Percentiles rank a stretch among this genome's conserved stretches.
phyloP scores from a whole-genome alignment of 2,888 invertebrate genomes.

The Caenorhabditis japonica region DNA sequence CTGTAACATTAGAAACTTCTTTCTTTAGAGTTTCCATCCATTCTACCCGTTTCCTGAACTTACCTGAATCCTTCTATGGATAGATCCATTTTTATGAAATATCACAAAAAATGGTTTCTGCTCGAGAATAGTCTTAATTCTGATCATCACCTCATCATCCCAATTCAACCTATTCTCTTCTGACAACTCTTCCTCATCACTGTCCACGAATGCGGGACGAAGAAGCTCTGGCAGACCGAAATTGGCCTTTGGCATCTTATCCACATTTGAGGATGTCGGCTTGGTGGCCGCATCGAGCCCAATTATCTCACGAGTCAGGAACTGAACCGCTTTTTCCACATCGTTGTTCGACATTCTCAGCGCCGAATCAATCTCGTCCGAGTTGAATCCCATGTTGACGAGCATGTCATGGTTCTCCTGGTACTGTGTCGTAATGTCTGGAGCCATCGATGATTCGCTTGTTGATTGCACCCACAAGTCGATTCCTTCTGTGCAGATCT shows the following conservation, averaged over 20 bases:
- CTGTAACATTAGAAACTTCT: slow-evolving; percentile 1
- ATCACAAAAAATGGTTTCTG: slow-evolving; percentile 21
- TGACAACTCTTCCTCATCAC: slow-evolving; percentile 45
- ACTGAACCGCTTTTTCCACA: slow-evolving; percentile 45
- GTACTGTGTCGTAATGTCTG: slow-evolving; percentile 22
- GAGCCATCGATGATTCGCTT: slow-evolving; percentile 13
- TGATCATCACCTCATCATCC: slow-evolving; percentile 18
- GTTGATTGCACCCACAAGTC: slow-evolving; percentile 44
- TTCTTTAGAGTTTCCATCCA: background rate
- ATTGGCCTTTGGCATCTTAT: slow-evolving; percentile 7
- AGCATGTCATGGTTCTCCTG: slow-evolving; percentile 41
- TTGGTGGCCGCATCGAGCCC: slow-evolving; percentile 38
- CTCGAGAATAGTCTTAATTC: slow-evolving; percentile 22
- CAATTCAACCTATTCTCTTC: slow-evolving; percentile 15
- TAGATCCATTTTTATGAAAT: slow-evolving; percentile 37
- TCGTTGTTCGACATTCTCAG: slow-evolving; percentile 47
- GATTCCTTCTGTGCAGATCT: slow-evolving; percentile 48
- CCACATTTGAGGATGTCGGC: slow-evolving; percentile 1
- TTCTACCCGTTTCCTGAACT: background rate
- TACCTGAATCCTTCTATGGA: slow-evolving; percentile 30
- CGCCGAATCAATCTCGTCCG: slow-evolving; percentile 40
- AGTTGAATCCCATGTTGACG: slow-evolving; percentile 38
- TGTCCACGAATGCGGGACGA: slow-evolving; percentile 26
- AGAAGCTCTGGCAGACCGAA: slow-evolving; percentile 7
- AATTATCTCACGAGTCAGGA: slow-evolving; percentile 42